Base-by-base conservation (phyloP, 2,113 vertebrate genomes). In the Chauna torquata region DNA sequence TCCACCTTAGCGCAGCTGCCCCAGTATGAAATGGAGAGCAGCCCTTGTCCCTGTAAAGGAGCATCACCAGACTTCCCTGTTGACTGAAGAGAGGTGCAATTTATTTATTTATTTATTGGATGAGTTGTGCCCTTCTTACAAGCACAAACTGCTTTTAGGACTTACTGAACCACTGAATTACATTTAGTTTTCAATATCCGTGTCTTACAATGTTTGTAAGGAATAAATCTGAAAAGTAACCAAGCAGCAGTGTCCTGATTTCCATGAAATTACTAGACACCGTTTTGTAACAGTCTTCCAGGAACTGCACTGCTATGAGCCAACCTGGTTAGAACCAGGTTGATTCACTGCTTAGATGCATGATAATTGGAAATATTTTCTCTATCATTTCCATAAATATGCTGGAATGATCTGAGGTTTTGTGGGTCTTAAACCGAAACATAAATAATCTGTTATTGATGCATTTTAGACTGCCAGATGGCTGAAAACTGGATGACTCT, bases 401-500 rank as follows among this genome's bases (percentile, higher is more conserved):
- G 32, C 61, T 52, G 36, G 20, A 58, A 59, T 13, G 16, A 58
- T 44, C 36, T 44, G 16, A 17, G 57, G 8, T 45, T 71, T 71
- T 38, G 34, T 16, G 23, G 68, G 38, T 38, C 25, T 61, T 45
- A 27, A 24, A 36, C 34, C 6, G 38, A 76, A 54, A 76, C 23
- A 4, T 27, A 45, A 75, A 22, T 59, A 32, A 44, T 32, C 36
- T 69, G 34, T 49, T 52, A 17, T 27, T 49, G 57, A 47, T 64
- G 36, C 19, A 38, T 93, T 86, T 66, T 59, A 97, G 96, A 50
- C 24, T 96, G 95, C 49, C 34, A 34, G 32, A 50, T 25, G n/a
- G 75, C 59, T 25, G 50, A 61, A 55, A 45, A 91, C 13, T 96
- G 79, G 94, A 12, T 96, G 15, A 49, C 42, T 14, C 36, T 68